Conservation (phyloP, 2,797 vertebrate genomes). For the Mastacembelus armatus region DNA sequence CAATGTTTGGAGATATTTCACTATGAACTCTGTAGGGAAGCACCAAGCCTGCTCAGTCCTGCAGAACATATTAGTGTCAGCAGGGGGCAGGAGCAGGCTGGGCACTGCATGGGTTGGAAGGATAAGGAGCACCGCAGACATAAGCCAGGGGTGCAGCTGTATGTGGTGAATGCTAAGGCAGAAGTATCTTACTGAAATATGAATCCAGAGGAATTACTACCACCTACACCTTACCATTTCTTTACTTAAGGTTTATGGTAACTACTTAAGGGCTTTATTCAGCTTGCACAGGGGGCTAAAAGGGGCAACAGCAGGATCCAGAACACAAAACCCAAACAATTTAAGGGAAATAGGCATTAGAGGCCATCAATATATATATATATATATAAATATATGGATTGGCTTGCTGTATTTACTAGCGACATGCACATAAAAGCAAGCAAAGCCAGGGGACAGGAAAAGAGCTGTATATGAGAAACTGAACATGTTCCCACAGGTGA, state of each 20-base stretch:
- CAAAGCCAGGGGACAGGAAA: constrained; percentile 71
- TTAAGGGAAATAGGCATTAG: not conserved
- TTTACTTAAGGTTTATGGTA: not conserved
- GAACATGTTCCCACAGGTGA: constrained; percentile 40
- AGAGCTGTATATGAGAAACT: constrained; percentile 45
- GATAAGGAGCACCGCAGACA: constrained; percentile 78
- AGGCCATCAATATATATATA: constrained; percentile 55
- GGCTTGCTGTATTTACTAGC: constrained; percentile 39
- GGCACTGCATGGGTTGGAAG: constrained; percentile 87
- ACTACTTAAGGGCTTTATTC: too few relatives aligned
- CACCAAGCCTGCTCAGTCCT: constrained; percentile 72
- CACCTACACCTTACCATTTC: constrained; percentile 18
- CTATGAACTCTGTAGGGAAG: constrained; percentile 75
- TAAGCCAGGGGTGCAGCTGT: constrained; percentile 68
- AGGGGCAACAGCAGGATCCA: constrained; percentile 79
- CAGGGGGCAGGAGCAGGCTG: constrained; percentile 76
- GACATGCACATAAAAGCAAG: constrained; percentile 76
- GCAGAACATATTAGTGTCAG: constrained; percentile 61
- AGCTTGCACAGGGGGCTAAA: not conserved
- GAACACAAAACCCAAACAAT: constrained; percentile 68
- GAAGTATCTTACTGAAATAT: constrained; percentile 24
- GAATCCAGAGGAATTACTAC: not conserved
- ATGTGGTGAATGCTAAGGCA: constrained; percentile 41
- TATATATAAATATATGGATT: constrained; percentile 55
- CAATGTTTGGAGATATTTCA: constrained; percentile 71